Evolutionary conservation across 2,113 vertebrate species (phyloP).

Genomic region (Corydoras maculifer): DNA sequence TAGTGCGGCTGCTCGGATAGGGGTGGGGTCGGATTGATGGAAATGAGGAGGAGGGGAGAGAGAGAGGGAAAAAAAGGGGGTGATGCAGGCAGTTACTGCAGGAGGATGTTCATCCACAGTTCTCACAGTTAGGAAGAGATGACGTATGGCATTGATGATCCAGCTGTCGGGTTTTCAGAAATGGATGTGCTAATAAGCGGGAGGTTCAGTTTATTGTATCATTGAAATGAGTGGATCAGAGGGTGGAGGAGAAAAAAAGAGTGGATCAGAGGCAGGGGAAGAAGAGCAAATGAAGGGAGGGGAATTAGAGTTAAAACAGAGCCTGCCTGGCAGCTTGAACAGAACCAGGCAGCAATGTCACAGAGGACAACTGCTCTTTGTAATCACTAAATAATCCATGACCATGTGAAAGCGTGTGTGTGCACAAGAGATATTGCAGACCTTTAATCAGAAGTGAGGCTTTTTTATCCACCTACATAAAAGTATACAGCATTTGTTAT

Average conservation of each 20-base stretch:
- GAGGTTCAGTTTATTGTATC: conserved; percentile 12
- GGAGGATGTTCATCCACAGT: conserved; percentile 15
- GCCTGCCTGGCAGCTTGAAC: conserved; percentile 8
- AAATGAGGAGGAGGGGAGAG: conserved; percentile 15
- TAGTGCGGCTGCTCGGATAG: conserved; percentile 33
- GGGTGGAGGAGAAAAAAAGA: background rate
- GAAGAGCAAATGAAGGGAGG: background rate
- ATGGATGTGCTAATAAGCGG: conserved; percentile 13
- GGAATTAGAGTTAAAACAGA: background rate
- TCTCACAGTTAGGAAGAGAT: conserved; percentile 30
- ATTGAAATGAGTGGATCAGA: background rate
- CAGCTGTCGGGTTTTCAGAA: conserved; percentile 18
- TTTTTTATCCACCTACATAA: too few species aligned
- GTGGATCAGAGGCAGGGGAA: background rate
- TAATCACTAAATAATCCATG: background rate
- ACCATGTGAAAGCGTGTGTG: background rate
- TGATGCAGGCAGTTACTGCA: conserved; percentile 32
- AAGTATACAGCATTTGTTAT: too few species aligned
- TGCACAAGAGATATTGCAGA: too few species aligned
- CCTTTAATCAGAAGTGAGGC: too few species aligned
- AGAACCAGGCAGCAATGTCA: conserved; percentile 8
- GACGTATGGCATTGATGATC: conserved; percentile 32
- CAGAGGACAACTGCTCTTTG: background rate
- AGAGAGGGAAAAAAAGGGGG: background rate
- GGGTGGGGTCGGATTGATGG: conserved; percentile 30